Evolutionary conservation across 2,113 vertebrate species (phyloP), one percentile per base, ranked within the genome.

Genomic region (Brachypteracias leptosomus): DNA sequence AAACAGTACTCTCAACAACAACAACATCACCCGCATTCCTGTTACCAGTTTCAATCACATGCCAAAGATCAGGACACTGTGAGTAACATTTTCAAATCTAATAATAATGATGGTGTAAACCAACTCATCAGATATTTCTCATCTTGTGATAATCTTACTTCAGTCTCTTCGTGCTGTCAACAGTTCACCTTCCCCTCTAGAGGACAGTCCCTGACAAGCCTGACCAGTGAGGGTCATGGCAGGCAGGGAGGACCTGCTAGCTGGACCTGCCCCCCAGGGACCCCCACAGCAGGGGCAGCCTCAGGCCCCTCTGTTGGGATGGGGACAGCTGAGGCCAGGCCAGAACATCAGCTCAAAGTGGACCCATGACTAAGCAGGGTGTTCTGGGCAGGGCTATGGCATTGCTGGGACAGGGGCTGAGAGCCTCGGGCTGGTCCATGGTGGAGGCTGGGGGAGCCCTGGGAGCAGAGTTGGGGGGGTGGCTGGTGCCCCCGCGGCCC

Each of bases 21-120:
- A 99, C 98, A 99, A 99, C 98, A 99, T 99, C 97, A 99, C 98
- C 85, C 99, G 99, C 95, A 99, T 99, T 97, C 99, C 99, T 29
- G 98, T 99, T 93, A 99, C 99, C 97, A 99, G 99, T 98, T 99
- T 99, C 98, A 99, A 99, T 97, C 99, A 99, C 97, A 99, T 99
- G 99, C 99, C 99, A 31, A 99, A 99, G 98, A 99, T 99, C 93
- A 99, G 99, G 93, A 99, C 99, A 14, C 98, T 99, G 99, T 99
- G 93, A 99, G 99, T 99, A 99, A 33, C 9, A 31, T 35, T 13
- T 95, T 86, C 1, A 6, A 28, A 62, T 90, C 10, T 24, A 26
- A 57, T 33, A 13, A 6, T 36, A 18, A 31, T 26, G 3, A 8
- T 66, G 51, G 35, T 66, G 13, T 36, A 36, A 61, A 10, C 10